Evolutionary conservation across 2,113 vertebrate species (phyloP).

Genomic region (Cyphomyrus plagiostoma): DNA sequence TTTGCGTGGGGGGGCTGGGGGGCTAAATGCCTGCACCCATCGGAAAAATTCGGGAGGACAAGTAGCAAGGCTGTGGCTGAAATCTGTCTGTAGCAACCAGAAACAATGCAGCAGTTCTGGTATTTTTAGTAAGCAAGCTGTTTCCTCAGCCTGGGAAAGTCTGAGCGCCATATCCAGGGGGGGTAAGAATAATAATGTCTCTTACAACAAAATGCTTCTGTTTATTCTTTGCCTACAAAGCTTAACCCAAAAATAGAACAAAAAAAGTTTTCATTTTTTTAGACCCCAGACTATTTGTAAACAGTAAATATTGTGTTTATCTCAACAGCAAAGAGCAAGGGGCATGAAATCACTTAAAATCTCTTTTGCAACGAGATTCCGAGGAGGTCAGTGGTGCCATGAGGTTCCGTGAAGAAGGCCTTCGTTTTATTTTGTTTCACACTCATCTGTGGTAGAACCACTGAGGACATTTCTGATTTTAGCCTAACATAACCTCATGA

Average conservation of each 20-base stretch:
- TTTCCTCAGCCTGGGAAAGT: conserved; percentile 13
- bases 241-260: no score
- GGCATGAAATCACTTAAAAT: background rate
- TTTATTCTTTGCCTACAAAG: conserved; percentile 9
- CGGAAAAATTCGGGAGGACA: background rate
- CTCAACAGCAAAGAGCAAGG: background rate
- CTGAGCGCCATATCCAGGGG: conserved; percentile 7
- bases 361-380: background rate
- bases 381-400: background rate
- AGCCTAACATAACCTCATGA: conserved; percentile 31
- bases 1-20: background rate
- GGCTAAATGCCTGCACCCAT: background rate
- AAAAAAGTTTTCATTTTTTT: conserved; percentile 1
- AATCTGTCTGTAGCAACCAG: conserved; percentile 17
- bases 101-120: conserved; percentile 5
- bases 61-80: background rate
- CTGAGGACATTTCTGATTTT: conserved; percentile 24
- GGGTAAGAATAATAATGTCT: conserved; percentile 12
- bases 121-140: conserved; percentile 27
- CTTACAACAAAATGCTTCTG: conserved; percentile 4
- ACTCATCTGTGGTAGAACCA: conserved; percentile 12
- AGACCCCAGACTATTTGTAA: background rate
- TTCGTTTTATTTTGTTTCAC: conserved; percentile 5
- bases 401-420: background rate
- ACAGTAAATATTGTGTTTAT: background rate